These are phyloP conservation scores for Pollenia angustigena DNA, from an alignment of 2,888 invertebrate genomes.

Conservation along the genomic window DNA sequence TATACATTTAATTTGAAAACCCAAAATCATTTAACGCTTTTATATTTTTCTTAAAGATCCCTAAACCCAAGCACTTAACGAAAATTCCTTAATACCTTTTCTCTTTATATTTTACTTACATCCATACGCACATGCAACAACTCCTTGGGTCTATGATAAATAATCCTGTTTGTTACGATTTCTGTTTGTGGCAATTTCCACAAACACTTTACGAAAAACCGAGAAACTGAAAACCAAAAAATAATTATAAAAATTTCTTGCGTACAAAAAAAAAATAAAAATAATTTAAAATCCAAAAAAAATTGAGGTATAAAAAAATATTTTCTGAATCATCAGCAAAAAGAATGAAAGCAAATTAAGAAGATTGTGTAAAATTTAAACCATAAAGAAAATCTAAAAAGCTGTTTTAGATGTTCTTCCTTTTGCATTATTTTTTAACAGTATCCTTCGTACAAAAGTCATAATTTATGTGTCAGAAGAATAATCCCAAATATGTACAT, in stretches of 20 bases:
- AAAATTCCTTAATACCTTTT: not conserved
- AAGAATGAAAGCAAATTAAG: constrained; percentile 46
- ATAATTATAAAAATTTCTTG: constrained; percentile 36
- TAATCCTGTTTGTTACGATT: constrained; percentile 31
- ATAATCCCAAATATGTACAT: constrained; percentile 30
- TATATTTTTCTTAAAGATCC: too few relatives aligned
- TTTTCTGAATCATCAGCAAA: constrained; percentile 36
- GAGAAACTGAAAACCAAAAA: not conserved
- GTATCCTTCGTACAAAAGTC: constrained; percentile 36
- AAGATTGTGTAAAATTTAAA: constrained; percentile 33
- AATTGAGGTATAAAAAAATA: constrained; percentile 3
- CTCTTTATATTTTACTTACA: not conserved
- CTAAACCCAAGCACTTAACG: not conserved
- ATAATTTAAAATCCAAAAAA: not conserved
- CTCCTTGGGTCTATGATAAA: constrained; percentile 25
- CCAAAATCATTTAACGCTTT: too few relatives aligned
- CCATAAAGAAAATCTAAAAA: constrained; percentile 33
- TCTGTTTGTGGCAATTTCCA: constrained; percentile 41
- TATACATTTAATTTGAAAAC: not conserved
- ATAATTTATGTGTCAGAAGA: constrained; percentile 59
- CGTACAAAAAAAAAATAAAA: constrained; percentile 1
- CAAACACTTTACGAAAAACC: constrained; percentile 21
- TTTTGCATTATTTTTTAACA: not conserved
- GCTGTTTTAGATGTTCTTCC: not conserved
- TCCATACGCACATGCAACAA: not conserved